These are phyloP conservation scores for Ephestia elutella DNA, from an alignment of 1,140 invertebrate species.

Conservation along the genomic window DNA sequence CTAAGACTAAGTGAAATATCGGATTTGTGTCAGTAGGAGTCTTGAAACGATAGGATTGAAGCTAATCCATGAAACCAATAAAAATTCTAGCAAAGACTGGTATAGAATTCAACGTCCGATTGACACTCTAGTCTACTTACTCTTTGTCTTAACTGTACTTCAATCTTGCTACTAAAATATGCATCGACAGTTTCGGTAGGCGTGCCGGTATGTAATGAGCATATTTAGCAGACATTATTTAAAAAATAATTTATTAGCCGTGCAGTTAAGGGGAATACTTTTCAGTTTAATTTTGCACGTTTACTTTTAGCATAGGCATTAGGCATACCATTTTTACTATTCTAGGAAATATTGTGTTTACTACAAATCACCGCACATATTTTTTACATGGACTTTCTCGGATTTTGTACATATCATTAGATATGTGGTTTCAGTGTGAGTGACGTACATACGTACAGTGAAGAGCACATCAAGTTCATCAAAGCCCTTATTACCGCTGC, in stretches of 20 bases:
- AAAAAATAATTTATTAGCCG: constrained; percentile 58
- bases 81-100: not conserved
- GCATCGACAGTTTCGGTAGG: constrained; percentile 57
- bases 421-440: not conserved
- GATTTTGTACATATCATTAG: not conserved
- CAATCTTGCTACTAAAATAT: constrained; percentile 53
- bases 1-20: too few relatives aligned
- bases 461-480: too few relatives aligned
- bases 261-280: constrained; percentile 23
- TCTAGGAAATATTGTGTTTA: too few relatives aligned
- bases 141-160: constrained; percentile 45
- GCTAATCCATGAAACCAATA: constrained; percentile 7
- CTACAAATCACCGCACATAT: too few relatives aligned
- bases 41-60: too few relatives aligned
- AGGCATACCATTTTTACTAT: too few relatives aligned
- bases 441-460: not conserved
- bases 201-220: constrained; percentile 56
- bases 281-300: not conserved
- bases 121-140: constrained; percentile 7
- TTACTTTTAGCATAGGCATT: too few relatives aligned
- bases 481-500: too few relatives aligned
- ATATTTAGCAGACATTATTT: constrained; percentile 55
- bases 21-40: too few relatives aligned
- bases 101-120: too few relatives aligned
- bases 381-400: not conserved